Evolutionary conservation across 2,888 invertebrate genomes (phyloP).

Genomic region (Xestia xanthographa): DNA sequence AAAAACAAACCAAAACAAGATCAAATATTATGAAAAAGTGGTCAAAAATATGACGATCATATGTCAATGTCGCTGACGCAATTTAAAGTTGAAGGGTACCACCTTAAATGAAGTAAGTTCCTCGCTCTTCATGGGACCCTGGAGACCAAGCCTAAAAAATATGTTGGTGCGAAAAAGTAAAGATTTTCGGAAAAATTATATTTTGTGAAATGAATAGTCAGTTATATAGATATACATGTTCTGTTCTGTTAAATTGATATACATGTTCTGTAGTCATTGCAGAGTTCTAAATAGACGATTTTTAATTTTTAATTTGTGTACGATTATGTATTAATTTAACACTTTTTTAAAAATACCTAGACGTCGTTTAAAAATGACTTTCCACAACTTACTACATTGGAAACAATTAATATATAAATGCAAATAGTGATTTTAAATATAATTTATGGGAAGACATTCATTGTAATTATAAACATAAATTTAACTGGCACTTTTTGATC

Average conservation of each 20-base stretch:
- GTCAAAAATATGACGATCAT: constrained; percentile 55
- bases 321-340: background rate
- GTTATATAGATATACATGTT: background rate
- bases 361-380: background rate
- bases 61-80: constrained; percentile 46
- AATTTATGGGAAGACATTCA: background rate
- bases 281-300: background rate
- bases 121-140: constrained; percentile 45
- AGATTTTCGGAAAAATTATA: constrained; percentile 26
- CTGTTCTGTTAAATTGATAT: no score
- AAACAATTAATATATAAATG: background rate
- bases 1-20: constrained; percentile 43
- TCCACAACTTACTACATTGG: background rate
- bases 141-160: constrained; percentile 41
- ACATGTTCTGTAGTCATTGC: background rate
- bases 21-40: constrained; percentile 47
- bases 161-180: constrained; percentile 12
- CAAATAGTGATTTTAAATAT: background rate
- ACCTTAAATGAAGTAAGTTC: constrained; percentile 60
- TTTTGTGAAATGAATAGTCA: background rate
- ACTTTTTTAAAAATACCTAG: background rate
- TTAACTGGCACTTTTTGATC: background rate
- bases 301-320: background rate
- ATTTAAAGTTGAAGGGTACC: constrained; percentile 53
- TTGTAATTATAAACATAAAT: background rate